These are phyloP conservation scores for Neogale vison DNA, from an alignment of 2,113 vertebrate species.

Conservation along the genomic window DNA sequence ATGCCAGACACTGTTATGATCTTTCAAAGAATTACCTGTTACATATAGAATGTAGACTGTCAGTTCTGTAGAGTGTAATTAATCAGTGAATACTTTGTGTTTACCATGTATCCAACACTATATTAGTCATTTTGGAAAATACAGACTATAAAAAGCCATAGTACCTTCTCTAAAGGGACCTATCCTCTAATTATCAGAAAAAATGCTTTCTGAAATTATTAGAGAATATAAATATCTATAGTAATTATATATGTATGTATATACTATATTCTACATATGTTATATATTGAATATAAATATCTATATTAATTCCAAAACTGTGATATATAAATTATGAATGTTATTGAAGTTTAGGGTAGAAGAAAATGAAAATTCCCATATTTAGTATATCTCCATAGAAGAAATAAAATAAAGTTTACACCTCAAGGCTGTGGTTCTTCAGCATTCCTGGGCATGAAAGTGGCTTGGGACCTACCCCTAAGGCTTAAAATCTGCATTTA, in stretches of 20 bases:
- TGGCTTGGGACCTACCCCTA: neutral
- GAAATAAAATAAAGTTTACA: slow-evolving; percentile 42
- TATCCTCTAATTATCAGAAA: neutral
- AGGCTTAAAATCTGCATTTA: neutral
- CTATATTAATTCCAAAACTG: neutral
- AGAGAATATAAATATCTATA: too few relatives aligned
- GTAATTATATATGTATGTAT: too few relatives aligned
- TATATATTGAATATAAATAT: neutral
- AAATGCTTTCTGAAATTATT: too few relatives aligned
- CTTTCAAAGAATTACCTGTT: slow-evolving; percentile 49
- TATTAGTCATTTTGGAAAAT: slow-evolving; percentile 21
- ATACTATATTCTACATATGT: too few relatives aligned
- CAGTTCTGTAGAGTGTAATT: slow-evolving; percentile 30
- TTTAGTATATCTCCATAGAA: neutral
- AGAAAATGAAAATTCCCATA: slow-evolving; percentile 11
- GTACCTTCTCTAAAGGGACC: neutral
- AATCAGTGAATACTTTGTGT: neutral
- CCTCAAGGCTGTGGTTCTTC: neutral
- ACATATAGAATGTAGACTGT: neutral
- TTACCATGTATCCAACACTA: neutral
- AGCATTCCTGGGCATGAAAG: neutral
- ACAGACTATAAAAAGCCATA: neutral
- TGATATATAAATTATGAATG: neutral
- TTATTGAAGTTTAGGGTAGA: neutral
- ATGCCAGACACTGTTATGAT: neutral